A percentile compares a stretch with the other conserved stretches of the same genome.
Evolutionary conservation across 2,888 invertebrate genomes (phyloP).

Genomic region (Drosophila meridiana): DNA sequence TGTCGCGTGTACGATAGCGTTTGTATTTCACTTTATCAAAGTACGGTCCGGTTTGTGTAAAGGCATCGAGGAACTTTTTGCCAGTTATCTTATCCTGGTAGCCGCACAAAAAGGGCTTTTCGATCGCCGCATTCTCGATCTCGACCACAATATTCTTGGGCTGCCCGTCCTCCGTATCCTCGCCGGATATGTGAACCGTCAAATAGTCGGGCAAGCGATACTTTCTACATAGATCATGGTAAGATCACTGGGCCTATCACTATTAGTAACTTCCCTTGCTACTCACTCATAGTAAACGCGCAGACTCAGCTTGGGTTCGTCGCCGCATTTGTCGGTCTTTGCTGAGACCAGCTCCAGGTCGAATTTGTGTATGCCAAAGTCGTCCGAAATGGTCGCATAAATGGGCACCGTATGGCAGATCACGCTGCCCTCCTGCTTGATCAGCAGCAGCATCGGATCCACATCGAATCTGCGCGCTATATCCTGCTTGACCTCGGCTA

Average conservation of each 20-base stretch:
- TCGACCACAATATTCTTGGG: conserved; percentile 86
- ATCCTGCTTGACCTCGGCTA: conserved; percentile 88
- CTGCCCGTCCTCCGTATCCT: conserved; percentile 82
- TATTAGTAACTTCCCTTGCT: not conserved
- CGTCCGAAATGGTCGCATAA: conserved; percentile 75
- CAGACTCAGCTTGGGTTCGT: conserved; percentile 72
- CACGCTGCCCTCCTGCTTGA: conserved; percentile 86
- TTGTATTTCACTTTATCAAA: conserved; percentile 77
- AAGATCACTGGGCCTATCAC: not conserved
- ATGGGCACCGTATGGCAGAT: conserved; percentile 76
- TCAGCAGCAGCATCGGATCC: conserved; percentile 85
- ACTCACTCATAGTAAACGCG: conserved; percentile 84
- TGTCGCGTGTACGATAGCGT: conserved; percentile 85
- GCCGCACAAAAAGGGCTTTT: conserved; percentile 92
- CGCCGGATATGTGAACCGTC: conserved; percentile 86
- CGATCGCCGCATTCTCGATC: conserved; percentile 87
- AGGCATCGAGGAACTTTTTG: conserved; percentile 92
- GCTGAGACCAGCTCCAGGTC: conserved; percentile 59
- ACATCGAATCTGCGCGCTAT: conserved; percentile 87
- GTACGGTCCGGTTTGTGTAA: conserved; percentile 89
- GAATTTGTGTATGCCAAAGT: conserved; percentile 83
- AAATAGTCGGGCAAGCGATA: conserved; percentile 86
- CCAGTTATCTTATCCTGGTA: conserved; percentile 90
- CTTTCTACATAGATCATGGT: conserved; percentile 70
- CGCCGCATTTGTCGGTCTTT: not conserved